These are phyloP conservation scores for Orius insidiosus DNA, from an alignment of 1,140 invertebrate species.

Conservation along the genomic window DNA sequence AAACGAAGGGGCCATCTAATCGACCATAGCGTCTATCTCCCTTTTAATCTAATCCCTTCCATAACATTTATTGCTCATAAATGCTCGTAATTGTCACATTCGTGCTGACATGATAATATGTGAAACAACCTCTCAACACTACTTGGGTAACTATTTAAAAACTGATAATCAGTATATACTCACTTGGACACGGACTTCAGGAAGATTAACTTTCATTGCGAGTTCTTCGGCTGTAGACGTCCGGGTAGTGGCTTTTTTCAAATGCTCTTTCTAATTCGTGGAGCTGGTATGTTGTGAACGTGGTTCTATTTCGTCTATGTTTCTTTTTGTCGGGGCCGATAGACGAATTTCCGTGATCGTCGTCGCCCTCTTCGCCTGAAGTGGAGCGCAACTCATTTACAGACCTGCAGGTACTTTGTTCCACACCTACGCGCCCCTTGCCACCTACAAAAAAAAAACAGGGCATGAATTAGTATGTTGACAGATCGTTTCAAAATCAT, in stretches of 20 bases:
- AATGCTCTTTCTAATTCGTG: slow-evolving; percentile 94
- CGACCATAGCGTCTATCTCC: too few relatives aligned
- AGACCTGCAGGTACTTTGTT: not conserved
- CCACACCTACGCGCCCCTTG: not conserved
- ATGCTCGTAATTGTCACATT: too few relatives aligned
- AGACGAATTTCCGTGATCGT: slow-evolving; percentile 28
- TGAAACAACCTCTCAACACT: too few relatives aligned
- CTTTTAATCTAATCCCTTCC: too few relatives aligned
- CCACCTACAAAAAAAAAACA: slow-evolving; percentile 2
- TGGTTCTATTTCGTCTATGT: slow-evolving; percentile 88
- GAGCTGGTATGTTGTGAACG: slow-evolving; percentile 96
- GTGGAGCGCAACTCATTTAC: slow-evolving; percentile 4
- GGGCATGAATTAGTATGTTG: too few relatives aligned
- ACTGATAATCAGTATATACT: slow-evolving; percentile 27
- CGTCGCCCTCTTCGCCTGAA: slow-evolving; percentile 26
- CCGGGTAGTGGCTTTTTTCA: slow-evolving; percentile 94
- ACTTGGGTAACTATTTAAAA: too few relatives aligned
- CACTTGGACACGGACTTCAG: slow-evolving; percentile 93
- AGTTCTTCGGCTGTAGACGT: slow-evolving; percentile 89
- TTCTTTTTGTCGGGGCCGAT: slow-evolving; percentile 56
- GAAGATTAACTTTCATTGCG: slow-evolving; percentile 92
- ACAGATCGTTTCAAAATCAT: too few relatives aligned
- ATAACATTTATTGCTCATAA: too few relatives aligned
- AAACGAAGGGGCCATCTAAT: too few relatives aligned
- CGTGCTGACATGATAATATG: too few relatives aligned